Conservation (phyloP, 1,140 invertebrate genomes). For the Metaphire vulgaris region DNA sequence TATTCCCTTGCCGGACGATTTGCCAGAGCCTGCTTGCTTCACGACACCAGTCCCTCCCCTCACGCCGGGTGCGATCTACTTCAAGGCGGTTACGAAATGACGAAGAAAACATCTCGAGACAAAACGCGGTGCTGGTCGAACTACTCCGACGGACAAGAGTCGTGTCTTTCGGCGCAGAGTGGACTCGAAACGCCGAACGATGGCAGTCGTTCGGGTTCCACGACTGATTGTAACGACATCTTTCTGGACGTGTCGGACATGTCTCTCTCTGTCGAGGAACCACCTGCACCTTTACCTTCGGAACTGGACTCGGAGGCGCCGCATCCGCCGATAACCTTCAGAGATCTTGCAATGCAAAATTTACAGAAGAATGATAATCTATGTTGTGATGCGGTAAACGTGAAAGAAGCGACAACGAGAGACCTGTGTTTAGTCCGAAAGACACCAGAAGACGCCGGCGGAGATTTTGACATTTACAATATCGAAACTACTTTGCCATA, state of each 20-base stretch:
- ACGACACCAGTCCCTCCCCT: neutral
- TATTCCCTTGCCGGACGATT: neutral
- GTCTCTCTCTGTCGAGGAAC: neutral
- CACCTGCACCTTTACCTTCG: neutral
- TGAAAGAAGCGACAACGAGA: neutral
- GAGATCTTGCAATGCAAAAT: too few relatives aligned
- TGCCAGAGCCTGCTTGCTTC: neutral
- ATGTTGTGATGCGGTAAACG: neutral
- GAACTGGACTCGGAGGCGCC: neutral
- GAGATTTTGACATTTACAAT: slow-evolving; percentile 40
- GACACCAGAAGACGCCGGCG: neutral
- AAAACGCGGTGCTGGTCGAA: neutral
- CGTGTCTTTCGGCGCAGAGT: neutral
- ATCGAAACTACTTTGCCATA: slow-evolving; percentile 81
- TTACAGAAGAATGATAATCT: too few relatives aligned
- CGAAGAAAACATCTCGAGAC: neutral
- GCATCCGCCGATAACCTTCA: too few relatives aligned
- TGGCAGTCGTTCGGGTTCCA: neutral
- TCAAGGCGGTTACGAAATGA: neutral
- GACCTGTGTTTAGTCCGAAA: neutral
- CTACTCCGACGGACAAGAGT: neutral
- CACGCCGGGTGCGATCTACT: too few relatives aligned
- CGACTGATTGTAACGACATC: neutral
- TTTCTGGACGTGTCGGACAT: neutral
- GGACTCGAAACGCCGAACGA: neutral